Evolutionary conservation across 2,888 invertebrate species (phyloP).

Genomic region (Drosophila rubida): DNA sequence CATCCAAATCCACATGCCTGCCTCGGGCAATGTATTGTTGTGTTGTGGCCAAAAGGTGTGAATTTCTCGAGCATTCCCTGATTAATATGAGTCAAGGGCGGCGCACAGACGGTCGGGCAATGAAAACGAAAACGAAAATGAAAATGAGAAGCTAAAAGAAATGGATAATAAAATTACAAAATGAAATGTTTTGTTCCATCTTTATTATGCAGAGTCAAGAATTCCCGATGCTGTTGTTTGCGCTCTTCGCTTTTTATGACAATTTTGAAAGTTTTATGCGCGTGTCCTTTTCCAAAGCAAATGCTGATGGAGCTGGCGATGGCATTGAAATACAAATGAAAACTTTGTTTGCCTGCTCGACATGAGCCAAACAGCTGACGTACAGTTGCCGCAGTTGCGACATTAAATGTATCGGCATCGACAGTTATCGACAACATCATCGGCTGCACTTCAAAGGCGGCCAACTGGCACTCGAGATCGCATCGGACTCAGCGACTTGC

Average conservation of each 20-base stretch:
- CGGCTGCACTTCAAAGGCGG: constrained; percentile 63
- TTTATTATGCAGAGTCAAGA: constrained; percentile 46
- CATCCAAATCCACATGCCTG: too few species aligned
- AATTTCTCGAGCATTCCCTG: constrained; percentile 62
- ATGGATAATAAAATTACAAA: constrained; percentile 68
- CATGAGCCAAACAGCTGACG: constrained; percentile 41
- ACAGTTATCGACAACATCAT: constrained; percentile 41
- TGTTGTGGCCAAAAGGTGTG: constrained; percentile 77
- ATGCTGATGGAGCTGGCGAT: background rate
- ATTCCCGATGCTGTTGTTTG: constrained; percentile 9
- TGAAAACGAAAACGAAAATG: constrained; percentile 42
- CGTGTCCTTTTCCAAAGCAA: constrained; percentile 31
- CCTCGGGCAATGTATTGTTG: constrained; percentile 25
- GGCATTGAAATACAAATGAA: constrained; percentile 14
- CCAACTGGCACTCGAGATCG: constrained; percentile 59
- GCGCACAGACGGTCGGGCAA: constrained; percentile 55
- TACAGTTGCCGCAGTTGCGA: constrained; percentile 16
- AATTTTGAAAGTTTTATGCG: constrained; percentile 41
- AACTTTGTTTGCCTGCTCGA: constrained; percentile 27
- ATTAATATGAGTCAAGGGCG: constrained; percentile 55
- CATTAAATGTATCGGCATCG: constrained; percentile 37
- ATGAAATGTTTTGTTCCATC: constrained; percentile 66
- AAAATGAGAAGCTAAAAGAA: constrained; percentile 53
- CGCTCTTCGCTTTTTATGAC: constrained; percentile 42
- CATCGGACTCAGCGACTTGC: constrained; percentile 32